Base-by-base conservation (phyloP, 1,140 invertebrate species). In the Planococcus citri region DNA sequence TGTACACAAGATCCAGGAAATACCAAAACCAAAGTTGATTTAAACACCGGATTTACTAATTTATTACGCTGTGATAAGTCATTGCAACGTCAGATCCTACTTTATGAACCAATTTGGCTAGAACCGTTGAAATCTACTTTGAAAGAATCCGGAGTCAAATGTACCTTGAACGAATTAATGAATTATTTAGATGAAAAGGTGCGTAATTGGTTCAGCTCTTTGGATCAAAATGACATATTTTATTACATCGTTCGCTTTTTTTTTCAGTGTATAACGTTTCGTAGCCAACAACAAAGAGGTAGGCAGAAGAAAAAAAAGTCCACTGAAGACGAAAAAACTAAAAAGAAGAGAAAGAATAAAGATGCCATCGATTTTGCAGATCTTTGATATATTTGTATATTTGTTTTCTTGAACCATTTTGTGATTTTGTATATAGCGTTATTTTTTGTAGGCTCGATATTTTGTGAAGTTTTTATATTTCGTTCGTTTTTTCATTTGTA, bases 111-210 rank as follows among this genome's bases (percentile, higher is more conserved):
- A 2, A 73, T 83, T 68, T 76, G 78, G 70, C 72, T 82, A 8
- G 77, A 82, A 71, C 51, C 73, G 0, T 72, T 82, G 12, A 76
- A 78, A 69, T 58, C 68, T 12, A 73, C 70, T 17, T 72, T 83
- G 0, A 81, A 79, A 70, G 27, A 73, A 68, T 72, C 75, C 12
- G 78, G 78, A 22, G 75, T 79, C 6, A 81, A 79, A 74, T 78
- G 78, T 21, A 80, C 78, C 24, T 70, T 76, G 3, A 77, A 77
- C 58, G 70, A 72, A 24, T 72, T 83, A 0, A 77, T 80, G 73
- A 76, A 79, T 71, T 81, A 78, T 70, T 73, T 83, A 12, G 81
- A 83, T 75, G 76, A 81, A 68, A 77, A 82, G 75, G 82, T 82
- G 73, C 72, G 27, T 14, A n/a, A 67, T 20, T 33, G 22, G 10